phyloP scores from a whole-genome alignment of 2,113 vertebrate genomes.

The Callithrix jacchus region DNA sequence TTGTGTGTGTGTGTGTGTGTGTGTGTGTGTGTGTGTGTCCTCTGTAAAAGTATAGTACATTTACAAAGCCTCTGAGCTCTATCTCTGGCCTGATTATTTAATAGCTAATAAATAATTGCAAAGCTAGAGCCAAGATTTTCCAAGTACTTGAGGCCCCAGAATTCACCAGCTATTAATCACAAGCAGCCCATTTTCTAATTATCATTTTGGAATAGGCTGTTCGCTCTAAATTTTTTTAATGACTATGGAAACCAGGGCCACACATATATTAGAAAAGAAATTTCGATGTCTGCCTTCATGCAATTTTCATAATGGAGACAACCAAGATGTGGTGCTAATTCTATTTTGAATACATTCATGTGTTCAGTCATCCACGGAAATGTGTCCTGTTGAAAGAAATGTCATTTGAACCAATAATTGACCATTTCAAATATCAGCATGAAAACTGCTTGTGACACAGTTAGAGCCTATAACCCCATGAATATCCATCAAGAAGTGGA shows the following conservation, averaged over 20 bases:
- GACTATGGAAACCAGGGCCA: not conserved
- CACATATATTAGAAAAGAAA: not conserved
- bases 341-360: constrained; percentile 7
- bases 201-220: constrained; percentile 35
- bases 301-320: constrained; percentile 14
- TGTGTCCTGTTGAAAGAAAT: constrained; percentile 38
- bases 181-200: constrained; percentile 25
- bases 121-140: constrained; percentile 47
- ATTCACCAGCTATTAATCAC: constrained; percentile 57
- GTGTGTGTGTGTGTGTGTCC: not conserved
- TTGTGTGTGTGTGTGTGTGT: not conserved
- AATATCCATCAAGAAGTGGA: not conserved
- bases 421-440: constrained; percentile 36
- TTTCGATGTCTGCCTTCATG: not conserved
- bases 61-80: constrained; percentile 64
- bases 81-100: constrained; percentile 50
- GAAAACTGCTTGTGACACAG: constrained; percentile 21
- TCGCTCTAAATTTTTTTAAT: constrained; percentile 49
- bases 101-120: constrained; percentile 73
- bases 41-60: constrained; percentile 41
- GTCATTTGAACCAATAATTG: constrained; percentile 37
- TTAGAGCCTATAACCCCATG: not conserved
- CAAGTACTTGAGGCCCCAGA: constrained; percentile 26
- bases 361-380: constrained; percentile 32
- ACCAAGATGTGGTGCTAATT: constrained; percentile 4